These are phyloP conservation scores for Cecropterus lyciades DNA, from an alignment of 1,140 invertebrate species.

Conservation along the genomic window DNA sequence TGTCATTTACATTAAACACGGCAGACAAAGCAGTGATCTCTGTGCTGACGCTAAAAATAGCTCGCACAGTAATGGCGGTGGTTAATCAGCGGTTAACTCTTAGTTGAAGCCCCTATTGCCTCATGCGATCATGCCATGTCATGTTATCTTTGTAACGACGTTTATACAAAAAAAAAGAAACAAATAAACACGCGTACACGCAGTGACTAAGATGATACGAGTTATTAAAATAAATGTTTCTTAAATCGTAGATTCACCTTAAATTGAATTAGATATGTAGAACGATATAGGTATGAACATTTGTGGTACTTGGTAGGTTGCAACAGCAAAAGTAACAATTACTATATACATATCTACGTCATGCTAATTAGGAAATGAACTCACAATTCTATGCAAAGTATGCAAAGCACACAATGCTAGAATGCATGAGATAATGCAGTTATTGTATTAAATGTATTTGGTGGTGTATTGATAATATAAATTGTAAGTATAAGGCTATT, in stretches of 20 bases:
- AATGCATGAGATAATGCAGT: neutral
- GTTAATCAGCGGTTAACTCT: slow-evolving; percentile 78
- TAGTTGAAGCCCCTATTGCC: slow-evolving; percentile 51
- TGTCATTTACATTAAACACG: slow-evolving; percentile 61
- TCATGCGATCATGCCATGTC: slow-evolving; percentile 36
- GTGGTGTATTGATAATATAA: too few species aligned
- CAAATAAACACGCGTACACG: slow-evolving; percentile 25
- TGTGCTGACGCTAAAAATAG: slow-evolving; percentile 79
- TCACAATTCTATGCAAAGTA: neutral
- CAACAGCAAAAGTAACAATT: too few species aligned
- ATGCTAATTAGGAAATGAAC: too few species aligned
- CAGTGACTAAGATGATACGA: neutral
- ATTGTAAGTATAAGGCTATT: too few species aligned
- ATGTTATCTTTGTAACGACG: slow-evolving; percentile 32
- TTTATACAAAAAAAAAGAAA: slow-evolving; percentile 29
- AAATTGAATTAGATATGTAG: too few species aligned
- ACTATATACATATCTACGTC: too few species aligned
- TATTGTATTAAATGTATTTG: neutral
- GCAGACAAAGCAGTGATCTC: slow-evolving; percentile 80
- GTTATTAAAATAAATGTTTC: too few species aligned
- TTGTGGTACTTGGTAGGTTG: too few species aligned
- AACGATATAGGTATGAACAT: too few species aligned
- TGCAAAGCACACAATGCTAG: neutral
- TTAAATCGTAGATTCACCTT: too few species aligned
- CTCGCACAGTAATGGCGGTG: slow-evolving; percentile 69